Conservation (phyloP, 2,797 vertebrate species). For the Danio aesculapii region DNA sequence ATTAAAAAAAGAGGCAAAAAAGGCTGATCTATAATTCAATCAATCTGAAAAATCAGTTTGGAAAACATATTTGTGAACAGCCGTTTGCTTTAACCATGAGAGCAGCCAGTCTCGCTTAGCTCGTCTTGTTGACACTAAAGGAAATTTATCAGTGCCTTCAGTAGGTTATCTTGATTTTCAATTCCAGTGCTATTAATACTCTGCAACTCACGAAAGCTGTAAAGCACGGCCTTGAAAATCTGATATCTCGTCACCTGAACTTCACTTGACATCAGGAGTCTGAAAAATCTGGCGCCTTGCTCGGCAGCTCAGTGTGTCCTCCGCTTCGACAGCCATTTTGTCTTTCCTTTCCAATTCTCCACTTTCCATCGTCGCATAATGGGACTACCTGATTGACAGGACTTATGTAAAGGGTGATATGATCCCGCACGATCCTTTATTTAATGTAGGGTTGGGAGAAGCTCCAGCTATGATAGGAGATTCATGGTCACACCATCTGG, state of each 20-base stretch:
- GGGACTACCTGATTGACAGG: constrained; percentile 26
- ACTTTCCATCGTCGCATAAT: constrained; percentile 10
- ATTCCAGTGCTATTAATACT: constrained; percentile 70
- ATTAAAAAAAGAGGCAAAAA: no score
- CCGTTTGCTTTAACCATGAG: no score
- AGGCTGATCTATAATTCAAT: no score
- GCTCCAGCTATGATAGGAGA: neutral
- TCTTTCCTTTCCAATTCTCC: constrained; percentile 37
- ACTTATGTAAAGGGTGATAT: constrained; percentile 25
- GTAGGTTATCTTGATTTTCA: constrained; percentile 32
- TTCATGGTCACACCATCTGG: constrained; percentile 39
- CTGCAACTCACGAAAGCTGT: constrained; percentile 58
- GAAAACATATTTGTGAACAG: neutral
- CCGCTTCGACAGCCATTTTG: constrained; percentile 17
- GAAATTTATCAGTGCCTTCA: constrained; percentile 43
- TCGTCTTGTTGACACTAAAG: constrained; percentile 27
- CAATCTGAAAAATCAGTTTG: no score
- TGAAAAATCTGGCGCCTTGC: constrained; percentile 67
- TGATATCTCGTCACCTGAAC: constrained; percentile 63
- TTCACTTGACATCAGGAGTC: constrained; percentile 65
- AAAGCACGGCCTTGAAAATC: constrained; percentile 65
- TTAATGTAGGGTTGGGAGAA: constrained; percentile 22
- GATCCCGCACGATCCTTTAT: constrained; percentile 16
- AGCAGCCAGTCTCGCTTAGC: neutral
- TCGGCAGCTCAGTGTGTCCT: constrained; percentile 52